phyloP scores from a whole-genome alignment of 2,888 invertebrate species.

The Oasisia sp. region DNA sequence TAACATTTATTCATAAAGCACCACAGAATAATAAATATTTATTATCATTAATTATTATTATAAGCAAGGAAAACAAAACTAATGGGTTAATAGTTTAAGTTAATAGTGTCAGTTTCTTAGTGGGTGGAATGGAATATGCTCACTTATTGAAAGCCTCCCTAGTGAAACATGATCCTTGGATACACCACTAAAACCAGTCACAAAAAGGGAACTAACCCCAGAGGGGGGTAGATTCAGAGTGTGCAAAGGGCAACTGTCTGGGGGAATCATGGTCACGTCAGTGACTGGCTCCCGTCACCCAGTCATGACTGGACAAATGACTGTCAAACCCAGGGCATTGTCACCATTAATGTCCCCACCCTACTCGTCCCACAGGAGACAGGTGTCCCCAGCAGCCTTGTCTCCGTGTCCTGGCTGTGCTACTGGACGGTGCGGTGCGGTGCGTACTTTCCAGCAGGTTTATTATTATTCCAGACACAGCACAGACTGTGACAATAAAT shows the following conservation, averaged over 20 bases:
- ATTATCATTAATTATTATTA: no score
- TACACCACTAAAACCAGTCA: no score
- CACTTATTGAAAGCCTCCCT: no score
- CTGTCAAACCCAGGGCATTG: not conserved
- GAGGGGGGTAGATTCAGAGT: not conserved
- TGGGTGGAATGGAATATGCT: no score
- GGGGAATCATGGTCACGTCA: not conserved
- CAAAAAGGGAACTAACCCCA: no score
- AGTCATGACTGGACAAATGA: not conserved
- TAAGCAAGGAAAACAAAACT: no score
- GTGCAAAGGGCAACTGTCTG: not conserved
- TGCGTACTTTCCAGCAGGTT: not conserved
- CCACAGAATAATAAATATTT: no score
- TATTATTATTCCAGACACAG: not conserved
- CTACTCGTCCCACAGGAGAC: not conserved
- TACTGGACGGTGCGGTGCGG: no score
- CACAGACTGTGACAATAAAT: not conserved
- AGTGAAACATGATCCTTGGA: no score
- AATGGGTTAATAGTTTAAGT: no score
- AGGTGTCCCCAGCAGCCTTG: not conserved
- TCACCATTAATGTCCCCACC: not conserved
- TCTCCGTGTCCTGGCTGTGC: not conserved
- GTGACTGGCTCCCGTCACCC: not conserved
- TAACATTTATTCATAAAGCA: no score
- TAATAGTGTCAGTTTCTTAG: no score